Conservation (phyloP, 1,140 invertebrate genomes). For the Drosophila gunungcola region DNA sequence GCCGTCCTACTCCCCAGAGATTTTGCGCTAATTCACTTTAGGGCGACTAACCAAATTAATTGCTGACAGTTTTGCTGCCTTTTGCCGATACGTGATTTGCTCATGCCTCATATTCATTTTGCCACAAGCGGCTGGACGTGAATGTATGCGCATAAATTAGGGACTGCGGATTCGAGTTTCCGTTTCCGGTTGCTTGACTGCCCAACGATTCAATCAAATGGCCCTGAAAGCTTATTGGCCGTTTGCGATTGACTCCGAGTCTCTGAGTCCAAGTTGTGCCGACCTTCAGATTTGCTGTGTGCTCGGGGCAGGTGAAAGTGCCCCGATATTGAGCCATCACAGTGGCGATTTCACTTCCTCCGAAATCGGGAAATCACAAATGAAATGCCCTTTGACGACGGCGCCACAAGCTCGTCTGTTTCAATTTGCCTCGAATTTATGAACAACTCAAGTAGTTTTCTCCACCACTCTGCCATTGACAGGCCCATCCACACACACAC, state of each 20-base stretch:
- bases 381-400: conserved; percentile 5
- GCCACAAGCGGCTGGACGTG: not conserved
- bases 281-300: not conserved
- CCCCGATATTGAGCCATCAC: not conserved
- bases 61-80: conserved; percentile 63
- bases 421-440: conserved; percentile 13
- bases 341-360: not conserved
- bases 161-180: conserved; percentile 5
- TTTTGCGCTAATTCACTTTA: conserved; percentile 71
- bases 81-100: conserved; percentile 25
- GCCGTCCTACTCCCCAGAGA: conserved; percentile 30
- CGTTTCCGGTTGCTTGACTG: conserved; percentile 48
- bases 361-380: not conserved
- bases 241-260: conserved; percentile 22
- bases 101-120: conserved; percentile 22
- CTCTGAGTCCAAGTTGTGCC: no score
- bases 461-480: conserved; percentile 27
- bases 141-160: conserved; percentile 74
- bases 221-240: conserved; percentile 35
- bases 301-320: not conserved
- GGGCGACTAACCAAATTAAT: conserved; percentile 74
- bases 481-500: not conserved
- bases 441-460: not conserved
- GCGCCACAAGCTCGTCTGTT: not conserved
- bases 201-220: conserved; percentile 56